Percentiles rank a stretch among this genome's conserved stretches.
phyloP scores from a whole-genome alignment of 2,113 vertebrate genomes.

The Corvus hawaiiensis region DNA sequence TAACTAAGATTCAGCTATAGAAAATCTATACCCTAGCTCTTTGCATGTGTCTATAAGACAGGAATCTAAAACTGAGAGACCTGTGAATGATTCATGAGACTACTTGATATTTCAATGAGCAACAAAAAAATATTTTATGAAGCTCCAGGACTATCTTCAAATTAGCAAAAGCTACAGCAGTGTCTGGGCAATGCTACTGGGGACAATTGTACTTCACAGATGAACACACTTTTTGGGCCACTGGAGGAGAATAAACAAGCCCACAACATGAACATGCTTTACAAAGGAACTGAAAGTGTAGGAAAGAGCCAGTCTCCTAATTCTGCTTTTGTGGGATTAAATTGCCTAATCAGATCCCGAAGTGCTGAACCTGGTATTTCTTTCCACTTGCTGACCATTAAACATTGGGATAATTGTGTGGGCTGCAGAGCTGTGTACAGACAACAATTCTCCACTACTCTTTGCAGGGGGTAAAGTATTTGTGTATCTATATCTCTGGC shows the following conservation, averaged over 20 bases:
- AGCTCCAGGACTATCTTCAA: background rate
- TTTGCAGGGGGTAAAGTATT: background rate
- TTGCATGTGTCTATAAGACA: background rate
- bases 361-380: background rate
- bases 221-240: background rate
- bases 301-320: background rate
- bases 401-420: background rate
- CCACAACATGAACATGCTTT: background rate
- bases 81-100: background rate
- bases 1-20: background rate
- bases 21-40: background rate
- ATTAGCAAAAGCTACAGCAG: background rate
- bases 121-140: background rate
- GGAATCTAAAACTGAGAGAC: background rate
- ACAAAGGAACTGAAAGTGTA: background rate
- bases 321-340: constrained; percentile 8
- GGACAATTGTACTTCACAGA: background rate
- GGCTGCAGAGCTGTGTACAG: background rate
- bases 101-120: background rate
- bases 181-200: background rate
- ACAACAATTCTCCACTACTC: background rate
- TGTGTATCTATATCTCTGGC: background rate
- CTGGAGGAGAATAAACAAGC: background rate
- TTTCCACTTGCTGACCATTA: background rate
- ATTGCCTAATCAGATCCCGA: background rate